These are phyloP conservation scores for Trematomus loennbergii DNA, from an alignment of 2,113 vertebrate species.

Conservation along the genomic window DNA sequence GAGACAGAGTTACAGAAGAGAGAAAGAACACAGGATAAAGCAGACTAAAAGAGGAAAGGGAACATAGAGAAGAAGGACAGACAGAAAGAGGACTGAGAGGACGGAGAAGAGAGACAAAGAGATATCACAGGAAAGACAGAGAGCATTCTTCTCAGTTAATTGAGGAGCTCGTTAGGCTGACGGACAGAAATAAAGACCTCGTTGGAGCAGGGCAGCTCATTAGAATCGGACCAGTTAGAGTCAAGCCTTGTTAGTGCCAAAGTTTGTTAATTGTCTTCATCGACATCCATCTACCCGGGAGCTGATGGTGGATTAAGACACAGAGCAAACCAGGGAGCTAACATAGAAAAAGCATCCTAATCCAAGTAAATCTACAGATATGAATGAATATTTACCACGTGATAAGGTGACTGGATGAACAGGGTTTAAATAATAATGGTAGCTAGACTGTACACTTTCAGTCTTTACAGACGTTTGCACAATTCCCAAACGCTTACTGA, in stretches of 20 bases:
- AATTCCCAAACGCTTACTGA: slow-evolving; percentile 1
- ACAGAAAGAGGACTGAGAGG: slow-evolving; percentile 8
- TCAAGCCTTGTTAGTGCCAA: slow-evolving; percentile 42
- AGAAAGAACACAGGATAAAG: background rate
- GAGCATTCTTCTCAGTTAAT: slow-evolving; percentile 62
- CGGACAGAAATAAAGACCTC: slow-evolving; percentile 52
- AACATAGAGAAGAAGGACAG: background rate
- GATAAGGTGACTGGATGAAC: background rate
- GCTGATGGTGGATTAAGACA: background rate
- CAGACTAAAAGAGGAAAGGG: slow-evolving; percentile 16
- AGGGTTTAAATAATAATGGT: background rate
- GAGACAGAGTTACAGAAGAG: slow-evolving; percentile 32
- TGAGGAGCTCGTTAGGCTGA: slow-evolving; percentile 70
- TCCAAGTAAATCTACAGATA: background rate
- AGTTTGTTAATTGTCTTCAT: slow-evolving; percentile 44
- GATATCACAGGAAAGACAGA: slow-evolving; percentile 28
- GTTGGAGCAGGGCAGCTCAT: slow-evolving; percentile 55
- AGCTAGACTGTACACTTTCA: background rate
- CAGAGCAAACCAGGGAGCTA: background rate
- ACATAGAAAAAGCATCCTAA: slow-evolving; percentile 1
- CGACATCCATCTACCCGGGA: slow-evolving; percentile 20
- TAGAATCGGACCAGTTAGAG: slow-evolving; percentile 50
- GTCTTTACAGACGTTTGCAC: slow-evolving; percentile 15
- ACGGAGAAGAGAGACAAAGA: slow-evolving; percentile 33
- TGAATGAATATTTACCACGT: background rate